Evolutionary conservation across 2,113 vertebrate species (phyloP).

Genomic region (Columbina picui): DNA sequence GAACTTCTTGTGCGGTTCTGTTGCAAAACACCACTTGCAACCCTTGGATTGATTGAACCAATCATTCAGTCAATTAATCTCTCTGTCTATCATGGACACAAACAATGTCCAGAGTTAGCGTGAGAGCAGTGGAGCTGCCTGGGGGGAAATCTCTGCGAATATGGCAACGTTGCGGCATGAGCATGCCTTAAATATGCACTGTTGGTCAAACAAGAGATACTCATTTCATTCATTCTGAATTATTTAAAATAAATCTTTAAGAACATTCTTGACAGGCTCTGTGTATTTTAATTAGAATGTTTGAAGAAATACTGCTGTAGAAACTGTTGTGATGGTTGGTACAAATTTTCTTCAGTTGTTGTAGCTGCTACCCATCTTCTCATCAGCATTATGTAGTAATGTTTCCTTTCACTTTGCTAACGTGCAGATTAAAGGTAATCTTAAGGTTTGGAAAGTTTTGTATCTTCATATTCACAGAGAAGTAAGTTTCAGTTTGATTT

Average conservation of each 20-base stretch:
- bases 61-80: rapidly evolving
- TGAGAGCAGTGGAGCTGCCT: not conserved
- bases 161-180: rapidly evolving
- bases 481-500: not conserved
- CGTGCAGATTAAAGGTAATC: not conserved
- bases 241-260: not conserved
- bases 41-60: not conserved
- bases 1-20: not conserved
- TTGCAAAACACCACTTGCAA: not conserved
- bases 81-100: rapidly evolving
- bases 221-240: rapidly evolving
- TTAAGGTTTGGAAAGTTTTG: not conserved
- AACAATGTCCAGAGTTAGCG: too few species aligned
- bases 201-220: rapidly evolving
- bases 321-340: not conserved
- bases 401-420: not conserved
- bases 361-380: not conserved
- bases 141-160: not conserved
- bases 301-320: not conserved
- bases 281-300: not conserved
- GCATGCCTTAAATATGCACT: rapidly evolving
- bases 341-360: not conserved
- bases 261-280: not conserved
- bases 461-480: not conserved
- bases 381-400: not conserved